Percentiles rank a stretch among this genome's conserved stretches.
Conservation (phyloP, 2,113 vertebrate genomes). For the Fregetta grallaria region DNA sequence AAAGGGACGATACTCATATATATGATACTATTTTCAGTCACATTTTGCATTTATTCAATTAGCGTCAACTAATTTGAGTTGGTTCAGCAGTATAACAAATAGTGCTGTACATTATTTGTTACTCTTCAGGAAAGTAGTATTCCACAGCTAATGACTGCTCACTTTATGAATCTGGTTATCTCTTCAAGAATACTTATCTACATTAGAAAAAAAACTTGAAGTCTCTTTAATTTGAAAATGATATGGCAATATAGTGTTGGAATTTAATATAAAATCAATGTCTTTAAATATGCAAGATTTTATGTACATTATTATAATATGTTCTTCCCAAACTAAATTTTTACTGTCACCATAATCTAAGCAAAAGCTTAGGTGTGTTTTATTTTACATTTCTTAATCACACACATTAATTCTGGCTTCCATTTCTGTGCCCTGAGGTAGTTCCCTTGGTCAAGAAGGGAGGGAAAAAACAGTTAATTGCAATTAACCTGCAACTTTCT, state of each 20-base stretch:
- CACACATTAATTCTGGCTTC: not conserved
- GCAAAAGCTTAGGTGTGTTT: not conserved
- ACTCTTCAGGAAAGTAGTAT: not conserved
- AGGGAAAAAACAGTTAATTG: not conserved
- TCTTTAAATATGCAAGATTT: not conserved
- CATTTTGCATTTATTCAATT: not conserved
- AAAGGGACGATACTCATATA: not conserved
- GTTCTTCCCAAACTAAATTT: not conserved
- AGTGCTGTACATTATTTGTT: not conserved
- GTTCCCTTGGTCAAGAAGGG: not conserved
- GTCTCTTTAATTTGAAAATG: not conserved
- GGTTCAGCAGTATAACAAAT: not conserved
- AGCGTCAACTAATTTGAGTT: not conserved
- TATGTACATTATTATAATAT: not conserved
- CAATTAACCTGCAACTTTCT: conserved; percentile 8
- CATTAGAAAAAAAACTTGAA: not conserved
- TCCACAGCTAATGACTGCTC: not conserved
- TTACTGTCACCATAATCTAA: not conserved
- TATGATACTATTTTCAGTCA: not conserved
- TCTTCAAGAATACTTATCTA: not conserved
- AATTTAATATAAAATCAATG: not conserved
- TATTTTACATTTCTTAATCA: not conserved
- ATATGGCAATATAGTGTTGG: not conserved
- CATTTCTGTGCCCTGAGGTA: not conserved
- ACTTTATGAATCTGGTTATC: not conserved